Evolutionary conservation across 2,113 vertebrate species (phyloP).

Genomic region (Cyanoderma ruficeps): DNA sequence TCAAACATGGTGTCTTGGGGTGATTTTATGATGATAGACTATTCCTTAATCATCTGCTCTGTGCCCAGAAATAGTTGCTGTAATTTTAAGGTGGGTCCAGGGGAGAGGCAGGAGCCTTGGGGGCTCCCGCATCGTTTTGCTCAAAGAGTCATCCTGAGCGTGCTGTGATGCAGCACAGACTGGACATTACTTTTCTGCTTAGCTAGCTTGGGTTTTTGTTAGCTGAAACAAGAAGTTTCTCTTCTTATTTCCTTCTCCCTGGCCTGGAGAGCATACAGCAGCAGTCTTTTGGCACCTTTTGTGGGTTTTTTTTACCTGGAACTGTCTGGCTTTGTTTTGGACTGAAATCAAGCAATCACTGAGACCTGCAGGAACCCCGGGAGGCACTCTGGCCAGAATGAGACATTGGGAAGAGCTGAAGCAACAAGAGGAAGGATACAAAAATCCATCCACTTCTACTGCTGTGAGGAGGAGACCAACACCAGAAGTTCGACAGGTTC

Average conservation of each 20-base stretch:
- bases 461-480: not conserved
- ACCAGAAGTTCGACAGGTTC: not conserved
- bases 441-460: not conserved
- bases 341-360: fast-evolving
- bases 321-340: not conserved
- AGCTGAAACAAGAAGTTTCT: not conserved
- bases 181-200: fast-evolving
- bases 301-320: not conserved
- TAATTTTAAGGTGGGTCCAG: not conserved
- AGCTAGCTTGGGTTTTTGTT: not conserved
- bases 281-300: not conserved
- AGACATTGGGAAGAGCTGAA: not conserved
- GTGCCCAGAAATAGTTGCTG: not conserved
- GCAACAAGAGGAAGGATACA: too few relatives aligned
- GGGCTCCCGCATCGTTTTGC: fast-evolving
- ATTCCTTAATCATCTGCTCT: not conserved
- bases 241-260: not conserved
- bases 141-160: fast-evolving
- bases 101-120: too few relatives aligned
- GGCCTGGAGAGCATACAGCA: not conserved
- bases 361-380: not conserved
- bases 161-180: too few relatives aligned
- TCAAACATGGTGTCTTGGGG: too few relatives aligned
- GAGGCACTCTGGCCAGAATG: not conserved
- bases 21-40: not conserved